Evolutionary conservation across 1,140 invertebrate genomes (phyloP).

Genomic region (Mylabris phalerata): DNA sequence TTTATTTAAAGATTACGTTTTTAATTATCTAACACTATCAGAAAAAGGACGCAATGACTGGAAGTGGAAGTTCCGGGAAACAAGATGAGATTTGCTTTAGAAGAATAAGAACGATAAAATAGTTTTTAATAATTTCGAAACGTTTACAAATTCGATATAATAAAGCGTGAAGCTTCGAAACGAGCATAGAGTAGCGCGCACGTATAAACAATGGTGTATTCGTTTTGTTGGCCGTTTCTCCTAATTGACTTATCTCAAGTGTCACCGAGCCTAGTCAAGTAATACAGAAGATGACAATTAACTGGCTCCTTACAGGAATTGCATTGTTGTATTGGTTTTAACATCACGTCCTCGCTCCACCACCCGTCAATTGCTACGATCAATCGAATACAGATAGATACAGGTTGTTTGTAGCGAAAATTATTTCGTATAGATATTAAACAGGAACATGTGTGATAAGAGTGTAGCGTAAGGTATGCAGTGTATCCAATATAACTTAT

Average conservation of each 20-base stretch:
- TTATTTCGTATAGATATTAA: not conserved
- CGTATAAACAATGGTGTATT: no score
- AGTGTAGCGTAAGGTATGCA: conserved; percentile 21
- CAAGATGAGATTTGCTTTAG: conserved; percentile 14
- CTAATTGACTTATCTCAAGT: conserved; percentile 28
- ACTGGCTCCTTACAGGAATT: conserved; percentile 11
- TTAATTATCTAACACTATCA: conserved; percentile 12
- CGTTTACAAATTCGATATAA: not conserved
- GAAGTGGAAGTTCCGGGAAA: conserved; percentile 14
- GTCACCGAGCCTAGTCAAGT: conserved; percentile 14
- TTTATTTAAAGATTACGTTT: conserved; percentile 8
- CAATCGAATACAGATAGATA: no score
- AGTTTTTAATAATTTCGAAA: not conserved
- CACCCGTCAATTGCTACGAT: no score
- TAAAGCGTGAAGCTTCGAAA: not conserved
- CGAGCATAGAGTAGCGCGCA: no score
- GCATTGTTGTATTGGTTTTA: not conserved
- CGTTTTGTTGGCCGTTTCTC: not conserved
- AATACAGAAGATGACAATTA: conserved; percentile 22
- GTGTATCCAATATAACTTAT: conserved; percentile 24
- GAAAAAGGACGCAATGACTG: conserved; percentile 3
- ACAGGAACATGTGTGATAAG: conserved; percentile 3
- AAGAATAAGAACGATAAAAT: conserved; percentile 8
- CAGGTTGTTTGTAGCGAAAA: no score
- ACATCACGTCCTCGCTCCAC: conserved; percentile 2